These are phyloP conservation scores for Apotomis betuletana DNA, from an alignment of 2,888 invertebrate species.

Conservation along the genomic window DNA sequence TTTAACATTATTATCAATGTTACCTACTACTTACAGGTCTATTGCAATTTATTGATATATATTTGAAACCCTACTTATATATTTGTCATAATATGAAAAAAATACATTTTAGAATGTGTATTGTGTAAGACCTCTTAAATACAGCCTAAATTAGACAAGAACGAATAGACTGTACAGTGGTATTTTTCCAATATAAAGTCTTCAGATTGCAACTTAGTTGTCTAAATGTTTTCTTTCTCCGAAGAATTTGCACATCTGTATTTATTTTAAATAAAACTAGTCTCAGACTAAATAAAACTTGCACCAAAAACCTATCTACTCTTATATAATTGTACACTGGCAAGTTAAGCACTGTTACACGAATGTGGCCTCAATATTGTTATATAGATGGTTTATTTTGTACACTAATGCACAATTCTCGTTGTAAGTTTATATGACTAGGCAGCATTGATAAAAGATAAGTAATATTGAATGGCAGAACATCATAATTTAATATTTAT, in stretches of 20 bases:
- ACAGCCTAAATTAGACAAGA: too few relatives aligned
- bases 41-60: too few relatives aligned
- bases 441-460: constrained; percentile 11
- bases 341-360: constrained; percentile 4
- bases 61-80: too few relatives aligned
- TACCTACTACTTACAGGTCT: too few relatives aligned
- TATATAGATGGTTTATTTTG: constrained; percentile 10
- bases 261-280: constrained; percentile 3
- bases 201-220: too few relatives aligned
- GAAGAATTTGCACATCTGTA: constrained; percentile 1
- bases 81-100: too few relatives aligned
- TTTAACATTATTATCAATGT: too few relatives aligned
- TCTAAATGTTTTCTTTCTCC: background rate
- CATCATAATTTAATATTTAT: background rate
- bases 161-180: too few relatives aligned
- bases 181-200: too few relatives aligned
- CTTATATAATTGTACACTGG: constrained; percentile 1
- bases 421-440: background rate
- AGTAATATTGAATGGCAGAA: too few relatives aligned
- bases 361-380: constrained; percentile 1
- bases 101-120: too few relatives aligned
- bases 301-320: constrained; percentile 27
- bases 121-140: too few relatives aligned
- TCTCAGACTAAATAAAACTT: background rate
- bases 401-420: constrained; percentile 22